Evolutionary conservation across 2,113 vertebrate species (phyloP), one percentile per base, ranked within the genome.

Genomic region (Tylochromis polylepis): DNA sequence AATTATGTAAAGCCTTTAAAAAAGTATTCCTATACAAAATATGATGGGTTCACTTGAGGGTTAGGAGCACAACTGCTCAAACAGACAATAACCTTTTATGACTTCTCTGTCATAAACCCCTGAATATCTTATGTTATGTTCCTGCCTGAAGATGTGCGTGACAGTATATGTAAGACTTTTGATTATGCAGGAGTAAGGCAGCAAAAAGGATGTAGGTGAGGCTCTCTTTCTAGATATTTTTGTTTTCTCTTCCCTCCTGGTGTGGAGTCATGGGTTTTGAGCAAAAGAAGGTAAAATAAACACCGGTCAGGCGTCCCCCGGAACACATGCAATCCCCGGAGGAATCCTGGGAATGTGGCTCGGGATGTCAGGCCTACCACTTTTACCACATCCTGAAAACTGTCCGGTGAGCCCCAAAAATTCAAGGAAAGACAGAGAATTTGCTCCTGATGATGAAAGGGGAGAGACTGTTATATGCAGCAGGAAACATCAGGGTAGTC

Each of bases 211-310:
- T 96, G 92, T 95, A 88, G 89, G 94, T 92, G 86, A 92, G 91
- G 91, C 89, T 93, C 92, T 93, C 90, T 91, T 91, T 92, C 90
- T 79, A 90, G 53, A 92, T 92, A 88, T 93, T 95, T 95, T 94
- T 94, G 89, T 94, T 95, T 95, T 95, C 91, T 84, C 93, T 92
- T 90, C 88, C 91, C 93, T 91, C 93, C 93, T 43, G 80, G 93
- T 91, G 92, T 79, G 90, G 92, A 95, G 88, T 93, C 81, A 60
- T 81, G 92, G 93, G 88, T 92, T 94, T 87, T 86, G 89, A 95
- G 94, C 89, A 93, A 95, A 93, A 95, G 91, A 96, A 96, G 94
- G 95, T 95, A 96, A 96, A 95, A 96, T 94, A 96, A 96, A 96
- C 94, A 96, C 34, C 8, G 87, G 88, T 87, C 95, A 95, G 94